Conservation (phyloP, 1,140 invertebrate genomes). For the Drosophila kurseongensis region DNA sequence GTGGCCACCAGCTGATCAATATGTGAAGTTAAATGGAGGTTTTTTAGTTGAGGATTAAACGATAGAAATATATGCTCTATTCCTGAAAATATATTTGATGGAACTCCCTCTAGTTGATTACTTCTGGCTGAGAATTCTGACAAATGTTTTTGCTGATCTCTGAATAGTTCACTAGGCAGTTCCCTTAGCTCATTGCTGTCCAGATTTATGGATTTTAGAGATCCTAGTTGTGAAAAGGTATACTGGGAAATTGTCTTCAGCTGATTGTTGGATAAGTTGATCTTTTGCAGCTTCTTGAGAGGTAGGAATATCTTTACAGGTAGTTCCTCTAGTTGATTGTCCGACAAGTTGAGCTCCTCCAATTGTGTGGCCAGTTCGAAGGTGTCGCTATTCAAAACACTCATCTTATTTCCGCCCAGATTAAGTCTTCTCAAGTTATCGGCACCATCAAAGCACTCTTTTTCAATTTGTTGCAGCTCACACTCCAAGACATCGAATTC, state of each 20-base stretch:
- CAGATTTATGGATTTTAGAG: slow-evolving; percentile 41
- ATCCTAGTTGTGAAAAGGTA: slow-evolving; percentile 18
- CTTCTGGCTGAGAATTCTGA: slow-evolving; percentile 35
- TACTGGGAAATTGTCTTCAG: slow-evolving; percentile 16
- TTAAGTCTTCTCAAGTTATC: slow-evolving; percentile 36
- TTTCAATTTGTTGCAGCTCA: slow-evolving; percentile 36
- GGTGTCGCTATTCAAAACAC: slow-evolving; percentile 4
- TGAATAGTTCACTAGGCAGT: slow-evolving; percentile 33
- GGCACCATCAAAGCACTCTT: slow-evolving; percentile 45
- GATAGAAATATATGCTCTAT: slow-evolving; percentile 43
- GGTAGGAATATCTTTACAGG: slow-evolving; percentile 25
- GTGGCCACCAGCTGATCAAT: slow-evolving; percentile 39
- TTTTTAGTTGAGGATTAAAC: slow-evolving; percentile 34
- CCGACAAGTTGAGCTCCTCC: slow-evolving; percentile 52
- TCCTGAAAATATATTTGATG: slow-evolving; percentile 17
- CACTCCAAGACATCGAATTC: slow-evolving; percentile 45
- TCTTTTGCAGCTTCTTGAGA: slow-evolving; percentile 23
- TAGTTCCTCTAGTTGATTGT: slow-evolving; percentile 51
- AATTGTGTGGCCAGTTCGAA: slow-evolving; percentile 49
- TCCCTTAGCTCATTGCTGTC: slow-evolving; percentile 43
- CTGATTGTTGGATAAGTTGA: slow-evolving; percentile 45
- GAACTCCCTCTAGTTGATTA: slow-evolving; percentile 43
- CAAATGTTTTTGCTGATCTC: slow-evolving; percentile 22
- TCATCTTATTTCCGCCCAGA: slow-evolving; percentile 45
- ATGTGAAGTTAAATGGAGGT: slow-evolving; percentile 20